Percentiles rank a stretch among this genome's conserved stretches.
Conservation (phyloP, 2,888 invertebrate species). For the Drosophila mimetica region DNA sequence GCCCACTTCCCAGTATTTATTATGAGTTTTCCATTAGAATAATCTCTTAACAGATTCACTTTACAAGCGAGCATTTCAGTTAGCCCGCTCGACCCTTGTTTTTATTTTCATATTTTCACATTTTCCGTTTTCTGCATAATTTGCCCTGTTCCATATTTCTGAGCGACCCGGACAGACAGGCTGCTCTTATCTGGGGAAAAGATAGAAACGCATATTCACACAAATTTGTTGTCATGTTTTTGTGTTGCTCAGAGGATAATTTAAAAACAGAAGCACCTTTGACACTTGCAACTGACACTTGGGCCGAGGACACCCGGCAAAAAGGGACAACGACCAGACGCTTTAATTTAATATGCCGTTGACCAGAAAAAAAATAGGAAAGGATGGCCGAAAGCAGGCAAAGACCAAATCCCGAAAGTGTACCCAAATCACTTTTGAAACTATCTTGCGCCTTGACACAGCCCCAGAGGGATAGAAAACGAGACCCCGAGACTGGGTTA, state of each 20-base stretch:
- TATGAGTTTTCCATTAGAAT: conserved; percentile 46
- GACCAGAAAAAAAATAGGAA: conserved; percentile 50
- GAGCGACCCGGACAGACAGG: conserved; percentile 14
- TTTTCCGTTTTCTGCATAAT: conserved; percentile 72
- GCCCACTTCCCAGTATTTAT: conserved; percentile 25
- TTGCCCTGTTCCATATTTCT: conserved; percentile 53
- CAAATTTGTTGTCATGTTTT: conserved; percentile 67
- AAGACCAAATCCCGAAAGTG: conserved; percentile 75
- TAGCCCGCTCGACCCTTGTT: conserved; percentile 22
- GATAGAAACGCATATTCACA: conserved; percentile 72
- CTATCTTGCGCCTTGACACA: conserved; percentile 75
- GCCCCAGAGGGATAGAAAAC: conserved; percentile 34
- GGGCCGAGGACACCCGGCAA: conserved; percentile 31
- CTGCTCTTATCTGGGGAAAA: conserved; percentile 59
- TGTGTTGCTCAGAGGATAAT: conserved; percentile 61
- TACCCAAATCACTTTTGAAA: conserved; percentile 81
- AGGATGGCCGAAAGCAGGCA: conserved; percentile 3
- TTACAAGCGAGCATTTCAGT: conserved; percentile 32
- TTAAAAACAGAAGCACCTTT: conserved; percentile 77
- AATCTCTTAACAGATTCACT: conserved; percentile 53
- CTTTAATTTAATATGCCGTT: conserved; percentile 79
- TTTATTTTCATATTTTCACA: conserved; percentile 57
- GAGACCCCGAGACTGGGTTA: conserved; percentile 4
- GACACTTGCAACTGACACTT: conserved; percentile 80
- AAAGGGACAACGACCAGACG: conserved; percentile 64